These are phyloP conservation scores for Micromussa lordhowensis DNA, from an alignment of 92 coral and sea anemone genomes.

Conservation along the genomic window DNA sequence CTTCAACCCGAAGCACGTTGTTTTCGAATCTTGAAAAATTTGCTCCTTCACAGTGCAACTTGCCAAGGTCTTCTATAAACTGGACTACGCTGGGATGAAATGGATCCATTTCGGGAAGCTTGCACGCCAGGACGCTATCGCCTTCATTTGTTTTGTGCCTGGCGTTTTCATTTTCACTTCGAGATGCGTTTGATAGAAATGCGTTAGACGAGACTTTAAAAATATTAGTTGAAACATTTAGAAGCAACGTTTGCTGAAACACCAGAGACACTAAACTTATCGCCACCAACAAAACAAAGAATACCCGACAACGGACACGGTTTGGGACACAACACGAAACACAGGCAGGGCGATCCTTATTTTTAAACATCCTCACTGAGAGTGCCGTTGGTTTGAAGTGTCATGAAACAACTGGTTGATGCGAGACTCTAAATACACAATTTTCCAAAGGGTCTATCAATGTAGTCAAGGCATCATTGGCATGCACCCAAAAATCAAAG, in stretches of 20 bases:
- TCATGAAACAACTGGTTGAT: background rate
- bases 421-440: background rate
- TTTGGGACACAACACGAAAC: background rate
- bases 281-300: background rate
- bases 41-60: constrained; percentile 31
- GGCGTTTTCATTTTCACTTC: background rate
- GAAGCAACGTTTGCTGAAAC: background rate
- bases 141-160: background rate
- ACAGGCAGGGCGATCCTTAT: background rate
- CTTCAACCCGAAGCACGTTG: constrained; percentile 55
- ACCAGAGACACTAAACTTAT: background rate
- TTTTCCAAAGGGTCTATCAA: background rate
- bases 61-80: constrained; percentile 41
- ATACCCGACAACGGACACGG: background rate
- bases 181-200: background rate
- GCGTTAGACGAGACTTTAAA: background rate
- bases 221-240: background rate
- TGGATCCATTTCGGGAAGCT: constrained; percentile 49
- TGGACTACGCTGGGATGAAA: constrained; percentile 45
- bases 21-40: constrained; percentile 65
- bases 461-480: background rate
- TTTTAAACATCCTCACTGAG: background rate
- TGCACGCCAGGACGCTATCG: constrained; percentile 18
- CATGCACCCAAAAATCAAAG: no score
- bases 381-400: background rate